These are phyloP conservation scores for Anguilla obscura DNA, from an alignment of 2,797 vertebrate genomes.

Conservation along the genomic window DNA sequence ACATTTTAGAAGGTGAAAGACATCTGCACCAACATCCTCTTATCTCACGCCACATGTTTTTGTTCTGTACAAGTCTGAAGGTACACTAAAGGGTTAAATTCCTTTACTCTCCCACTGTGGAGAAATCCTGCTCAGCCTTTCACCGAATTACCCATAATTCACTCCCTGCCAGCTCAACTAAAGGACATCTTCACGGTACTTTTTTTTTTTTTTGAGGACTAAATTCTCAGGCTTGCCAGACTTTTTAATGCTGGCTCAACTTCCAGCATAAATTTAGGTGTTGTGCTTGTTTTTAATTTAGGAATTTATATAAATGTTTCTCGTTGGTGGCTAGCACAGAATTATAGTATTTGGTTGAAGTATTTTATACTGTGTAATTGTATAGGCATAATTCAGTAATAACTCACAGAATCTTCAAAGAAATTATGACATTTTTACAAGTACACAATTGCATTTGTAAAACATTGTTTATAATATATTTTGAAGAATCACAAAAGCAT, in stretches of 20 bases:
- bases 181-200: background rate
- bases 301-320: background rate
- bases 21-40: background rate
- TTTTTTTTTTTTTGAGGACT: too few relatives aligned
- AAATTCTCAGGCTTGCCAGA: background rate
- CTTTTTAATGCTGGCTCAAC: background rate
- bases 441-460: background rate
- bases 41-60: background rate
- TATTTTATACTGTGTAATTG: too few relatives aligned
- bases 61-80: background rate
- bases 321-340: background rate
- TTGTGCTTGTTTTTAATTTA: background rate
- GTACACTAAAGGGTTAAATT: background rate
- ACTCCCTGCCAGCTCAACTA: slow-evolving; percentile 1
- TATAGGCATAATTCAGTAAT: background rate
- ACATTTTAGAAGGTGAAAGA: background rate
- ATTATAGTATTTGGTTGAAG: too few relatives aligned
- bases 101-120: background rate
- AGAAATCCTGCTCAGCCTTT: background rate
- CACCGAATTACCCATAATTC: background rate
- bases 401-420: background rate
- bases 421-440: background rate
- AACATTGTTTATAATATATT: background rate
- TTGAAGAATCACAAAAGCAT: background rate
- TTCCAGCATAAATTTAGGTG: background rate